These are phyloP conservation scores for Sphinx pinastri DNA, from an alignment of 2,888 invertebrate species.

Conservation along the genomic window DNA sequence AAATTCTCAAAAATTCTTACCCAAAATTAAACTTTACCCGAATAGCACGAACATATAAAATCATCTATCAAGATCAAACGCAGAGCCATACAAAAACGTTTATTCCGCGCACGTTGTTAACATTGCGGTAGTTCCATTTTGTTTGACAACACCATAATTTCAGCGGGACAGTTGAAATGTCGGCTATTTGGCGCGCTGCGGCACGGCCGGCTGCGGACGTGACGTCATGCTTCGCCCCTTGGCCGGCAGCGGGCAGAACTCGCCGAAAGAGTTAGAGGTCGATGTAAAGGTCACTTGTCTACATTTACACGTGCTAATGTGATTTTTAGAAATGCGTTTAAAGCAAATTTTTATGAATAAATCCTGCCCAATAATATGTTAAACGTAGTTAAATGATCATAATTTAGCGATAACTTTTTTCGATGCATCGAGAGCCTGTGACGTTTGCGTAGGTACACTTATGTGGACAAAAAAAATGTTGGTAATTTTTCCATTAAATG, in stretches of 20 bases:
- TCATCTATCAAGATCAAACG: slow-evolving; percentile 6
- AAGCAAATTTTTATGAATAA: too few species aligned
- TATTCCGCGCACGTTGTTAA: not conserved
- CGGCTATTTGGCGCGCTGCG: slow-evolving; percentile 62
- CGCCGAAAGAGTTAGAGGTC: slow-evolving; percentile 33
- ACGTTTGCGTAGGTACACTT: too few species aligned
- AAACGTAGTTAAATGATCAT: too few species aligned
- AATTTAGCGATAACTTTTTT: too few species aligned
- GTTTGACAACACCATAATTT: slow-evolving; percentile 48
- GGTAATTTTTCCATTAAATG: too few species aligned
- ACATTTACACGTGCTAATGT: slow-evolving; percentile 7
- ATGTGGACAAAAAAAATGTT: too few species aligned
- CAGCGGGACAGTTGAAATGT: slow-evolving; percentile 50
- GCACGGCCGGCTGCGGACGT: slow-evolving; percentile 58
- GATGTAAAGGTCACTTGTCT: slow-evolving; percentile 19
- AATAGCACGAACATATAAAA: not conserved
- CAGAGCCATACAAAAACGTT: not conserved
- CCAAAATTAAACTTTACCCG: not conserved
- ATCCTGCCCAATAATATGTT: too few species aligned
- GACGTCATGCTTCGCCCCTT: slow-evolving; percentile 61
- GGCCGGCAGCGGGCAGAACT: slow-evolving; percentile 36
- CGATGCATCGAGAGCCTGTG: too few species aligned
- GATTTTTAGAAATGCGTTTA: slow-evolving; percentile 6
- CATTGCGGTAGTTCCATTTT: slow-evolving; percentile 37
- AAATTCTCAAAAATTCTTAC: too few species aligned